These are phyloP conservation scores for Leptonema lineaticorne DNA, from an alignment of 1,140 invertebrate genomes.

Conservation along the genomic window DNA sequence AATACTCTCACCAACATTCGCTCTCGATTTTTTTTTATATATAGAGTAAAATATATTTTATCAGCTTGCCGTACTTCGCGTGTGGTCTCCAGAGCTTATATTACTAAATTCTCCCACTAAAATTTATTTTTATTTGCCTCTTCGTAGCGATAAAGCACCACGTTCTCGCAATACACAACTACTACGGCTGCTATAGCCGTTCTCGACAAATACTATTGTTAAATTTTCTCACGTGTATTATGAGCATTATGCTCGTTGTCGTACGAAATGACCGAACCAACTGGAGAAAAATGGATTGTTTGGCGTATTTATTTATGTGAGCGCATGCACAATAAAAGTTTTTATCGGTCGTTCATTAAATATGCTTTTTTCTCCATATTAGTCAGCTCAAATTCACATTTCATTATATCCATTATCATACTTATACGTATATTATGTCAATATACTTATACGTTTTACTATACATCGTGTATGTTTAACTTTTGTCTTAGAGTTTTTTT, in stretches of 20 bases:
- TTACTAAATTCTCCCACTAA: background rate
- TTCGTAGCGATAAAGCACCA: background rate
- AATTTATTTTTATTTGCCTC: background rate
- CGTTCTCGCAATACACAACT: background rate
- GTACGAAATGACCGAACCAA: background rate
- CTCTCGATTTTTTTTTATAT: no score
- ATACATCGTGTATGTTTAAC: no score
- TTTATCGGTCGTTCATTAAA: no score
- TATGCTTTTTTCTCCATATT: no score
- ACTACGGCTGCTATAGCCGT: background rate
- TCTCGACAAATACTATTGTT: background rate
- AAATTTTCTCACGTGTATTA: background rate
- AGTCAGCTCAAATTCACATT: no score
- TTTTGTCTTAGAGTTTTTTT: no score
- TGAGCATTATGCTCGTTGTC: background rate
- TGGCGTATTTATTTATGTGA: background rate
- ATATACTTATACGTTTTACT: no score
- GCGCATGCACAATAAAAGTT: no score
- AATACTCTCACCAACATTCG: no score
- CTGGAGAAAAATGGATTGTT: background rate
- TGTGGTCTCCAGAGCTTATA: conserved; percentile 4
- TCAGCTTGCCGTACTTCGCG: background rate
- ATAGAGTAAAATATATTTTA: background rate
- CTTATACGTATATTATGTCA: no score
- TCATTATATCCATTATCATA: no score